These are phyloP conservation scores for Muscicapa striata DNA, from an alignment of 2,797 vertebrate species.

Conservation along the genomic window DNA sequence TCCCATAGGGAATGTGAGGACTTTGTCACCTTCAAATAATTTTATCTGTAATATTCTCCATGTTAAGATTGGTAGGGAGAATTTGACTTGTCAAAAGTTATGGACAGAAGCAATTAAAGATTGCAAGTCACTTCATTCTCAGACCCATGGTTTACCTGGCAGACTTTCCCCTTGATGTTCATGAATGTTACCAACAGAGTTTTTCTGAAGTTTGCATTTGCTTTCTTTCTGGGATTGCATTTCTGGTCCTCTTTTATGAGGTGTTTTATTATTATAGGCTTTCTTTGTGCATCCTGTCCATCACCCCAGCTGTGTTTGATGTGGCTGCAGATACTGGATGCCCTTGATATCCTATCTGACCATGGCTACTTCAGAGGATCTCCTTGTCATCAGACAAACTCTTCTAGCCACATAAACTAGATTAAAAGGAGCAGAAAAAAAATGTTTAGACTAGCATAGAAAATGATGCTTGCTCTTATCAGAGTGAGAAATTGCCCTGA, in stretches of 20 bases:
- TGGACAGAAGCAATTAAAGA: not conserved
- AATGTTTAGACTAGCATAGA: conserved; percentile 16
- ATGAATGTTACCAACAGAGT: not conserved
- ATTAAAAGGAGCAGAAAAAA: conserved; percentile 1
- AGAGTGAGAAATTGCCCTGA: conserved; percentile 13
- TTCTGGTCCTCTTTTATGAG: conserved; percentile 47
- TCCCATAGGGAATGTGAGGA: not conserved
- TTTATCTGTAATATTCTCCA: not conserved
- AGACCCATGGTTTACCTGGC: not conserved
- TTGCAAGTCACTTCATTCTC: not conserved
- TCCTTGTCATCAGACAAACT: conserved; percentile 24
- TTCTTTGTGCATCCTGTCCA: conserved; percentile 7
- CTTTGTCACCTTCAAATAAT: not conserved
- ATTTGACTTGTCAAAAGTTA: not conserved
- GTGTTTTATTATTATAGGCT: conserved; percentile 47
- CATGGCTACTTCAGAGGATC: conserved; percentile 20
- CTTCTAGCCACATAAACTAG: not conserved
- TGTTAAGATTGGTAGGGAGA: not conserved
- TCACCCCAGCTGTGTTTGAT: conserved; percentile 27
- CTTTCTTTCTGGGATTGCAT: not conserved
- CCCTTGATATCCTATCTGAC: not conserved
- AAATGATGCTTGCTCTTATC: conserved; percentile 5
- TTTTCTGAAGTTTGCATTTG: not conserved
- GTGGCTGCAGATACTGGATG: not conserved
- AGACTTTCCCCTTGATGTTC: not conserved